Percentiles rank a stretch among this genome's conserved stretches.
Conservation (phyloP, 2,113 vertebrate species). For the Paradoxurus hermaphroditus region DNA sequence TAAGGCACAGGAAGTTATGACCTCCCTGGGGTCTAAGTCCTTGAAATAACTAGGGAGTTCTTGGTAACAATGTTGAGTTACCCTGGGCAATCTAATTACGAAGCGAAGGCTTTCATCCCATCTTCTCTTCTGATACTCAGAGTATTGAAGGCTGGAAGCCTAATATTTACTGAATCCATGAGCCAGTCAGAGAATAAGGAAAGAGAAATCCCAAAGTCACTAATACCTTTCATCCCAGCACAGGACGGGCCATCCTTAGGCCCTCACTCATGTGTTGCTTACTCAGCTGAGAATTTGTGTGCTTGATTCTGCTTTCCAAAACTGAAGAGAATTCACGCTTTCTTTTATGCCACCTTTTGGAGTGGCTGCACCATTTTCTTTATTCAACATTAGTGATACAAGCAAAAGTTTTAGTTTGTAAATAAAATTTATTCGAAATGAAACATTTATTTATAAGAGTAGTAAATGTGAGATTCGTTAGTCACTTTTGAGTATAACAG, state of each 20-base stretch:
- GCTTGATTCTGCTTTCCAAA: neutral
- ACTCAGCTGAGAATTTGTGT: neutral
- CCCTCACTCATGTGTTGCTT: neutral
- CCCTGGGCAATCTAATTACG: neutral
- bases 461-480: neutral
- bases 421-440: neutral
- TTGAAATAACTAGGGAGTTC: conserved; percentile 21
- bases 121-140: neutral
- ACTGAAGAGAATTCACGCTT: neutral
- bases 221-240: accelerated
- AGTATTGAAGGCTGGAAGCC: neutral
- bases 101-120: accelerated
- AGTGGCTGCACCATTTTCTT: neutral
- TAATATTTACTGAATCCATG: neutral
- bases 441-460: neutral
- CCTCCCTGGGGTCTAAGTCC: neutral
- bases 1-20: neutral
- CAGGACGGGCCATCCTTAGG: neutral
- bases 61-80: neutral
- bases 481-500: neutral
- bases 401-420: neutral
- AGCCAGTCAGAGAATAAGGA: neutral
- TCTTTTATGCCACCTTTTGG: neutral
- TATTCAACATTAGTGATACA: neutral
- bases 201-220: too few relatives aligned